phyloP scores from a whole-genome alignment of 2,797 vertebrate genomes.

The Leptodactylus fallax region DNA sequence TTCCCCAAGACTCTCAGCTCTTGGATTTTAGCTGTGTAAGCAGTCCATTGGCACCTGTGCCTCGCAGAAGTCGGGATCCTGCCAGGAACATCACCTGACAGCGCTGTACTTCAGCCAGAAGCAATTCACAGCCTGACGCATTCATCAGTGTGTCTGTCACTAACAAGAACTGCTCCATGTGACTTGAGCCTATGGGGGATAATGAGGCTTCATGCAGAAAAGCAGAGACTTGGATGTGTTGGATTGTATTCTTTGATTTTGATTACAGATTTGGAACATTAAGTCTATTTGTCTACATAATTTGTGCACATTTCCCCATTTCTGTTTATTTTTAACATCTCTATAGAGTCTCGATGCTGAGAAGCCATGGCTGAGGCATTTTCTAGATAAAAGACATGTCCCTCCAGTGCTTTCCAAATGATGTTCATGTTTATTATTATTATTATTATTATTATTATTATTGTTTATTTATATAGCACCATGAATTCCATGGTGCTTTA shows the following conservation, averaged over 20 bases:
- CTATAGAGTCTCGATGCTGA: background rate
- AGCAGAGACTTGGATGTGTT: background rate
- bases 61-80: constrained; percentile 10
- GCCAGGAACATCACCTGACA: constrained; percentile 14
- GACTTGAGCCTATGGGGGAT: background rate
- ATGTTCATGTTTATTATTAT: background rate
- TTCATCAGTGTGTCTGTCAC: constrained; percentile 16
- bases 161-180: constrained; percentile 13
- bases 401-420: background rate
- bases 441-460: too few relatives aligned
- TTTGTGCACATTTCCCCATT: background rate
- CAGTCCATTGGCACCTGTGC: constrained; percentile 13
- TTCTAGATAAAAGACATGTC: background rate
- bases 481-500: too few relatives aligned
- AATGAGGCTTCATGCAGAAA: constrained; percentile 35
- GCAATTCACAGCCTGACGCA: background rate
- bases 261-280: constrained; percentile 17
- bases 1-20: background rate
- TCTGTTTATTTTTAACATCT: background rate
- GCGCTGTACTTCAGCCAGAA: background rate
- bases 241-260: background rate
- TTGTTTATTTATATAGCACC: too few relatives aligned
- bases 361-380: background rate
- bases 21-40: constrained; percentile 28
- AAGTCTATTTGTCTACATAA: background rate